Base-by-base conservation (phyloP, 1,140 invertebrate species). In the Drosophila takahashii region DNA sequence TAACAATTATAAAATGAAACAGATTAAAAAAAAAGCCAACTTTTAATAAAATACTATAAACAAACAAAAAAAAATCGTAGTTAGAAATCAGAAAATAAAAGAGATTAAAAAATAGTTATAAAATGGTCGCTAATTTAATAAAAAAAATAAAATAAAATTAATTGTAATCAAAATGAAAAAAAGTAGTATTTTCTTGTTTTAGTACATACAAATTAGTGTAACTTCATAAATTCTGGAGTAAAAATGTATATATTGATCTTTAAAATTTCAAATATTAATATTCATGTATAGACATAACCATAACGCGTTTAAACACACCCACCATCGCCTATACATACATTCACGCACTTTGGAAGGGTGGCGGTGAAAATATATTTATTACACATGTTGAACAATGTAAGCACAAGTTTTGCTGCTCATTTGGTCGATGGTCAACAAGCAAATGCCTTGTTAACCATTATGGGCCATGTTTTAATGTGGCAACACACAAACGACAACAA, bases 401-500 rank as follows among this genome's bases (percentile, higher is more conserved):
- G 83, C 83, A 86, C 83, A 87, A 87, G 83, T 87, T 86, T 52
- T 81, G 83, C 52, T 87, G 83, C 71, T 67, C 81, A 73, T 80
- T 77, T 80, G 78, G 67, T 67, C 74, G 76, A 59, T 83, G 84
- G 83, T 83, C 83, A 86, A 86, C 83, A 79, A 89, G 83, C 67
- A 87, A 87, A 86, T 79, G 79, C 81, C 85, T 89, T 86, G 83
- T 86, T 86, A 86, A 86, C 83, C 75, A 86, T 86, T 86, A 89
- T 86, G 83, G 84, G 79, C 76, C 75, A 83, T 86, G 83, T 86
- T 86, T 86, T 87, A 86, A 86, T 86, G 84, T 78, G 76, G 47
- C 83, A 83, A 77, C 81, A 76, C 48, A 70, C 50, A 70, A 61
- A 66, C 69, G 60, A 54, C 57, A 71, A 61, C 44, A 77, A 18